Evolutionary conservation across 2,888 invertebrate genomes (phyloP).

Genomic region (Aquatica leii): DNA sequence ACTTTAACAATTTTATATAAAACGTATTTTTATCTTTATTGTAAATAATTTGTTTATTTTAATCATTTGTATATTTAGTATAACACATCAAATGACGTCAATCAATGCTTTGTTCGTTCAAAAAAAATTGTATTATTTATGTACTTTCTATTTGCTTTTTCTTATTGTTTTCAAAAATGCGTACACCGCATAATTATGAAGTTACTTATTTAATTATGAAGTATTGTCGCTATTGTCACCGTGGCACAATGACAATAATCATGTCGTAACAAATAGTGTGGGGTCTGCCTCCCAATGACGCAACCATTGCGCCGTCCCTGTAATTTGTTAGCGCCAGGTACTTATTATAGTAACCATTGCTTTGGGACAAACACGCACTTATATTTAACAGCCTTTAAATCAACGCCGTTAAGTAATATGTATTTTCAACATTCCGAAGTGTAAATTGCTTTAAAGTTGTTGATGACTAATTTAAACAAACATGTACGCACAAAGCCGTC

Average conservation of each 20-base stretch:
- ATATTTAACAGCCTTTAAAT: constrained; percentile 38
- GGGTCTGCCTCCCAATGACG: constrained; percentile 37
- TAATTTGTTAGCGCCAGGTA: constrained; percentile 35
- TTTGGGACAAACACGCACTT: constrained; percentile 36
- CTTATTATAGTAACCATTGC: constrained; percentile 37
- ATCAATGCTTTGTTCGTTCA: too few species aligned
- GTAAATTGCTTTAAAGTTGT: constrained; percentile 17
- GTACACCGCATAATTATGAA: constrained; percentile 10
- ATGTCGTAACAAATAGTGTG: constrained; percentile 27
- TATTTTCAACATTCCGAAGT: constrained; percentile 27
- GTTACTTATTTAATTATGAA: constrained; percentile 14
- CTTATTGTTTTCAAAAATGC: too few species aligned
- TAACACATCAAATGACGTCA: too few species aligned
- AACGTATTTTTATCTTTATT: too few species aligned
- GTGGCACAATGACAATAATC: constrained; percentile 32
- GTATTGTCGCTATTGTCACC: constrained; percentile 34
- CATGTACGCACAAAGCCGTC: not conserved
- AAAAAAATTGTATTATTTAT: too few species aligned
- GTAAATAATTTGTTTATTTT: too few species aligned
- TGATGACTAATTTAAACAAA: constrained; percentile 19
- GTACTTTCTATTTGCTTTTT: too few species aligned
- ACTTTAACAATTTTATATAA: too few species aligned
- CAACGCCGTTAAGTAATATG: constrained; percentile 24
- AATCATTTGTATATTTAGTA: too few species aligned
- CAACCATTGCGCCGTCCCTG: constrained; percentile 34